Base-by-base conservation (phyloP, 2,113 vertebrate species). In the Pachycephala philippinensis region DNA sequence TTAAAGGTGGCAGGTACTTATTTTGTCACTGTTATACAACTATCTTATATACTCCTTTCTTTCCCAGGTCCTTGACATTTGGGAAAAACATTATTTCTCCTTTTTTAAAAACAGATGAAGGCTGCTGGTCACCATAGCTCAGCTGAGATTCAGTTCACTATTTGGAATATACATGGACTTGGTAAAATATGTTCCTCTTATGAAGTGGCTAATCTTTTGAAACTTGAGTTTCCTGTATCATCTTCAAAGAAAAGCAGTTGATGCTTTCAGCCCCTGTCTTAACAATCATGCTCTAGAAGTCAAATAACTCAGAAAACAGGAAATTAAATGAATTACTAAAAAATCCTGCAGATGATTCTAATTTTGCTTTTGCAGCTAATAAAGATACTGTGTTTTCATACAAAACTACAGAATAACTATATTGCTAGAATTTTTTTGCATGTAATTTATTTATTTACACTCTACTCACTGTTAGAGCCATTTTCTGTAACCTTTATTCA, bases 301-400 rank as follows among this genome's bases (percentile, higher is more conserved):
- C 95, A 96, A 92, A 89, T 91, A 97, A 96, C 78, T 95, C n/a
- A 95, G 87, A 97, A 97, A 97, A 97, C 98, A 98, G 97, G 97
- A 98, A 98, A 98, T 98, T 96, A 98, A 98, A 97, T 79, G 89
- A 97, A 90, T 96, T 96, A 93, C 89, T 83, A 72, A 87, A 84
- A 96, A 96, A 95, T 90, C 78, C 94, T 87, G 24, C 96, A 97
- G 95, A 91, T n/a, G 44, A 96, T 97, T 97, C 71, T 92, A 88
- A 94, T 95, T 98, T 97, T 93, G 21, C 65, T 94, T 87, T 96
- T 96, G 81, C n/a, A 95, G 59, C 77, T 97, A 96, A 94, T 95
- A 76, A 97, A 97, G 81, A 84, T 96, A 93, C 59, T 65, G 84
- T 70, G 31, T 76, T 88, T 85, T 75, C 37, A 42, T 68, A 81